Conservation (phyloP, 2,797 vertebrate species). For the Discoglossus pictus region DNA sequence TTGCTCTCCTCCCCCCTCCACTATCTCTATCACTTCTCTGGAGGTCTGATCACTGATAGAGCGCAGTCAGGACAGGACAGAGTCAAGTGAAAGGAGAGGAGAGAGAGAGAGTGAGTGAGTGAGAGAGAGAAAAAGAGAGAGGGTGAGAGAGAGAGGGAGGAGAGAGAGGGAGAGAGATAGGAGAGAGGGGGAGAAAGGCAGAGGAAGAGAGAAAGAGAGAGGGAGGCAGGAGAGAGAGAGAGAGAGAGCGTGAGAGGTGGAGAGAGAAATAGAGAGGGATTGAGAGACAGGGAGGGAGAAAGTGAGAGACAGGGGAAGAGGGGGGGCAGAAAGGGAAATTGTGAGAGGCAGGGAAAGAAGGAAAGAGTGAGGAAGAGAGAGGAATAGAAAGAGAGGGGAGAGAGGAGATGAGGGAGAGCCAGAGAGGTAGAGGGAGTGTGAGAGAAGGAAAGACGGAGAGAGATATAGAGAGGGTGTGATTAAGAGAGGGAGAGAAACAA, state of each 20-base stretch:
- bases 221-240: too few species aligned
- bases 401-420: neutral
- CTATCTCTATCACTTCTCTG: slow-evolving; percentile 17
- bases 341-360: neutral
- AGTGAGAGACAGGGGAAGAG: too few species aligned
- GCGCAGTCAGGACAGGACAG: slow-evolving; percentile 10
- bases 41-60: slow-evolving; percentile 15
- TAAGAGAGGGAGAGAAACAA: neutral
- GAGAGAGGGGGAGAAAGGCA: neutral
- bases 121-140: neutral
- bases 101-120: neutral
- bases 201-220: neutral
- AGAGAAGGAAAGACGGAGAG: neutral
- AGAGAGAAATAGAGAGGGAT: too few species aligned
- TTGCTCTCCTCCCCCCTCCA: neutral
- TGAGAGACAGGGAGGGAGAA: too few species aligned
- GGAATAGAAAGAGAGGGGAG: neutral
- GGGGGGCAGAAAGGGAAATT: neutral
- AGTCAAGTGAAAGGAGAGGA: neutral
- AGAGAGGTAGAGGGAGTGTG: neutral
- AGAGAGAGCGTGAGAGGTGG: too few species aligned
- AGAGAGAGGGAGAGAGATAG: neutral
- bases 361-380: neutral
- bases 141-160: neutral
- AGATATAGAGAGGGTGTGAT: too few species aligned